Evolutionary conservation across 2,888 invertebrate genomes (phyloP), one percentile per base, ranked within the genome.

Genomic region (Agriopis marginaria): DNA sequence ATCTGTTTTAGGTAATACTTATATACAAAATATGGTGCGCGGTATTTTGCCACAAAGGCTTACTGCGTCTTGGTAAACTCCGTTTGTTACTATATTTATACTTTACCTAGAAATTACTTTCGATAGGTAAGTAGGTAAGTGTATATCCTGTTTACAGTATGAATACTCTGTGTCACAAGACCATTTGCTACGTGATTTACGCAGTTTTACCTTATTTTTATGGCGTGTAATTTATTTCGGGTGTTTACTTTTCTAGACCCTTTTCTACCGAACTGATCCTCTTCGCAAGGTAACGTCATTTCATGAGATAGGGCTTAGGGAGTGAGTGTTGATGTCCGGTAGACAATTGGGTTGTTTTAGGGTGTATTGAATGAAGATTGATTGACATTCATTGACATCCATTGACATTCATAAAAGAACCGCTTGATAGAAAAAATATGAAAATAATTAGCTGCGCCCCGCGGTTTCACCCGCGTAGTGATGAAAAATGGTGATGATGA

Each of bases 241-340:
- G 32, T 12, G 49, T 60, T 14, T 60, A 60, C 60, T 49, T 14
- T 50, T 49, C 32, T 39, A 49, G 12, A 50, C 14, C 60, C 49
- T 60, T 49, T 59, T 32, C 47, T 45, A 32, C 40, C 11, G 17
- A 39, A 45, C 39, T 49, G 53, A 53, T 53, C 23, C 53, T 17
- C 49, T 39, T 7, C 14, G n/a, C 49, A 39, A 14, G 14, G 39
- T 60, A 60, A n/a, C 47, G 32, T 40, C 40, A 45, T 53, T 62
- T 44, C 12, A 42, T 17, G 53, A 45, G 62, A 44, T 17, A 49
- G 10, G 61, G 40, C 51, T 17, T 17, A 51, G 11, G n/a, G 44
- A 39, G 50, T 6, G 40, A 55, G 45, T 61, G 66, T 55, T 61
- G 58, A 44, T 65, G 65, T 59, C 51, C 66, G 39, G 47, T 32